phyloP scores from a whole-genome alignment of 2,113 vertebrate genomes.

The Eptesicus fuscus region DNA sequence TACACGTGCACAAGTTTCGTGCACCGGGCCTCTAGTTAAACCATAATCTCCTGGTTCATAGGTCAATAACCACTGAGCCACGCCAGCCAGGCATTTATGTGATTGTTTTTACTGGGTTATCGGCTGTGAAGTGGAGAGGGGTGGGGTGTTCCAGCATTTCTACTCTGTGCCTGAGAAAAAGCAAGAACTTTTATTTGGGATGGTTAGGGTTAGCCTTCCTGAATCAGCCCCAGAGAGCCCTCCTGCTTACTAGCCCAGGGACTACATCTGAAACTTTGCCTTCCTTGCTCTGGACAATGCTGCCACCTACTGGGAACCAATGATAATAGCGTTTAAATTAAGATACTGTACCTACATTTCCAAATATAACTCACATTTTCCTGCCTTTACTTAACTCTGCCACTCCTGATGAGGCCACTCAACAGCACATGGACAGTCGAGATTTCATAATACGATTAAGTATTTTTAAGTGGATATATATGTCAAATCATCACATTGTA shows the following conservation, averaged over 20 bases:
- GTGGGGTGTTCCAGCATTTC: not conserved
- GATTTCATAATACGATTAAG: not conserved
- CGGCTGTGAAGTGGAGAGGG: not conserved
- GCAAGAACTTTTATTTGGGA: not conserved
- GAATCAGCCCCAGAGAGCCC: not conserved
- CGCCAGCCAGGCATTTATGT: too few species aligned
- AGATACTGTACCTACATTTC: not conserved
- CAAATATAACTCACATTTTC: not conserved
- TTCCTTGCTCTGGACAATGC: not conserved
- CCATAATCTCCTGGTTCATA: too few species aligned
- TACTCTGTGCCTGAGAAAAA: not conserved
- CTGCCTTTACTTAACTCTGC: not conserved
- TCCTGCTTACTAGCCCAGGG: not conserved
- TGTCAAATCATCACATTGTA: not conserved
- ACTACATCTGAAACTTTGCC: not conserved
- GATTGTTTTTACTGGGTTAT: not conserved
- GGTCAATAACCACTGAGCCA: too few species aligned
- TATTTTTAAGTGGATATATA: not conserved
- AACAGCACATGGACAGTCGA: not conserved
- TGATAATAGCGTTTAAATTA: not conserved
- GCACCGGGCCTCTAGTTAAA: too few species aligned
- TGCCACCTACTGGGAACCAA: constrained; percentile 8
- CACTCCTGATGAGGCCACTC: not conserved
- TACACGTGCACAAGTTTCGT: too few species aligned
- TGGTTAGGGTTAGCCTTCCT: not conserved